Evolutionary conservation across 2,113 vertebrate species (phyloP).

Genomic region (Sclerurus mexicanus): DNA sequence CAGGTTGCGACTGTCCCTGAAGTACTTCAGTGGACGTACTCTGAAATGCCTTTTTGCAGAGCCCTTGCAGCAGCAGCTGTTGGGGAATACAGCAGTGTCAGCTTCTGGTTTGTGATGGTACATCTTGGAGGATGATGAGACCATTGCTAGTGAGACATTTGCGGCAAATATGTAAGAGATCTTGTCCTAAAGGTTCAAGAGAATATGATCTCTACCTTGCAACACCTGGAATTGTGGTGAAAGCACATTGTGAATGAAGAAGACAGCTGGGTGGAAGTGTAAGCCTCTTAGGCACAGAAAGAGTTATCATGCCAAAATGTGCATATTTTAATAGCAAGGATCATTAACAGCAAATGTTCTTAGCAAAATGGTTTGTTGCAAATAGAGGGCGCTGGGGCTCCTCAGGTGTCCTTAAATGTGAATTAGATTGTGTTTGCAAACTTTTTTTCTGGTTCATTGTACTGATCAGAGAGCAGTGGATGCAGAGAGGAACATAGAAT

Average conservation of each 20-base stretch:
- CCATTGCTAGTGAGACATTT: not conserved
- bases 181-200: not conserved
- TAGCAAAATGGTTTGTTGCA: constrained; percentile 55
- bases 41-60: not conserved
- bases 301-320: constrained; percentile 34
- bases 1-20: not conserved
- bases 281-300: not conserved
- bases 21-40: not conserved
- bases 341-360: constrained; percentile 61
- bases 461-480: not conserved
- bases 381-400: constrained; percentile 54
- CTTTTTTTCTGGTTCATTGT: constrained; percentile 41
- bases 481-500: not conserved
- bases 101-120: not conserved
- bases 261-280: not conserved
- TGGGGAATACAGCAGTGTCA: not conserved
- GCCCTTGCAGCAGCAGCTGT: not conserved
- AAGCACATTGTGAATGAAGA: not conserved
- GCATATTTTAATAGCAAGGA: constrained; percentile 54
- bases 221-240: not conserved
- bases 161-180: not conserved
- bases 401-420: constrained; percentile 53
- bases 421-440: constrained; percentile 48
- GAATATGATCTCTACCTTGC: not conserved
- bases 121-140: not conserved